Base-by-base conservation (phyloP, 1,140 invertebrate genomes). In the Aphidius ervi region DNA sequence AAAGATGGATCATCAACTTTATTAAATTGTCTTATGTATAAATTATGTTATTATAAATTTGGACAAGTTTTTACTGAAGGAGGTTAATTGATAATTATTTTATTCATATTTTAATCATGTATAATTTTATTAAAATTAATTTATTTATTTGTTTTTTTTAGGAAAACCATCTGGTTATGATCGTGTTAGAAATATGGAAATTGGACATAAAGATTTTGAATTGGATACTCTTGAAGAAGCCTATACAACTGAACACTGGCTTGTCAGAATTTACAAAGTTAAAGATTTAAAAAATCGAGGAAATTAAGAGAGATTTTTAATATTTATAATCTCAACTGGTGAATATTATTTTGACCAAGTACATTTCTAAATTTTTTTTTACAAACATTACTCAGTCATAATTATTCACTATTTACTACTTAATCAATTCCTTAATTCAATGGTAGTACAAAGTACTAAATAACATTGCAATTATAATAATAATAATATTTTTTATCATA, bases 31-130 rank as follows among this genome's bases (percentile, higher is more conserved):
- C 84, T 97, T 49, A 97, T 97, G 94, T 97, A 96, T 80, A 97
- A 97, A 82, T 92, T 96, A 90, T 95, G 93, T 79, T 97, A 97
- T 72, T 96, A 96, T 78, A 86, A 91, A 71, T 97, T 97, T 73
- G 94, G 94, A 0, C 87, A 91, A 72, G 91, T 95, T 64, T 97
- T 97, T 75, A 98, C 95, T 0, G 96, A 98, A 85, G 91, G 90
- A 75, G 92, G 93, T 89, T 79, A 84, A 76, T 67, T 50, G 47
- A 59, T 56, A 56, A 40, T 62, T 47, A 55, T 46, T 6, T 58
- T 48, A 63, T 67, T 42, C 40, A 56, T 45, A 48, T 47, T 56
- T 52, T 52, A 54, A 6, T 47, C 31, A 40, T 41, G 16, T 42
- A 31, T 31, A 45, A 48, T 58, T 39, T 10, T n/a, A 7, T 41